Evolutionary conservation across 2,888 invertebrate species (phyloP), one percentile per base, ranked within the genome.

Genomic region (Pemphredon lugubris): DNA sequence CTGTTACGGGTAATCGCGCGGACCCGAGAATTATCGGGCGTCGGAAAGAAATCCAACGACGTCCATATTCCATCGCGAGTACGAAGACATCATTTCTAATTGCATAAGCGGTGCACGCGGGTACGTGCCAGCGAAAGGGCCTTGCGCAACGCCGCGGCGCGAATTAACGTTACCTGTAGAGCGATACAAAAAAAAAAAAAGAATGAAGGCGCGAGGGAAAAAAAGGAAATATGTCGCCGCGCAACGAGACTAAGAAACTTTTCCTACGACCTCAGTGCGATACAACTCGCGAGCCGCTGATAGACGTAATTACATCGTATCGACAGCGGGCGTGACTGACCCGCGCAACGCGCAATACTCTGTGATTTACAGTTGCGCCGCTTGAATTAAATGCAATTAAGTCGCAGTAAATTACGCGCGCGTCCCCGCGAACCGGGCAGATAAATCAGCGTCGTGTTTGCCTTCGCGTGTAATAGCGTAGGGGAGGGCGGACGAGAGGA

Each of bases 351-450:
- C 70, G 66, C 68, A 53, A 69, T 80, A 75, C 82, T 85, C 80
- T 77, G 86, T 86, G 85, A 87, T 87, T 87, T 85, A 85, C 86
- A 79, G 82, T 77, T 77, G 82, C 66, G 81, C 79, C 82, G 79
- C 74, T 85, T 84, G 82, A 85, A 86, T 86, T 83, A 84, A 84
- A 84, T 85, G 84, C 82, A 86, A 86, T 86, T 87, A 87, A 86
- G 82, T 84, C 79, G 79, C 84, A 68, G 84, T 86, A 84, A 86
- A 86, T 86, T 81, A 86, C 79, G 48, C 70, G 66, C 78, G 70
- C 76, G 70, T 53, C 61, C 67, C 78, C 65, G 67, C 48, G 61
- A 47, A 66, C 53, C 67, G 58, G 60, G 55, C 65, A 74, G 77
- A 84, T 82, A 85, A 86, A 84, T 85, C 83, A 82, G 73, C 77